phyloP scores from a whole-genome alignment of 1,140 invertebrate species.

The Nylanderia fulva region DNA sequence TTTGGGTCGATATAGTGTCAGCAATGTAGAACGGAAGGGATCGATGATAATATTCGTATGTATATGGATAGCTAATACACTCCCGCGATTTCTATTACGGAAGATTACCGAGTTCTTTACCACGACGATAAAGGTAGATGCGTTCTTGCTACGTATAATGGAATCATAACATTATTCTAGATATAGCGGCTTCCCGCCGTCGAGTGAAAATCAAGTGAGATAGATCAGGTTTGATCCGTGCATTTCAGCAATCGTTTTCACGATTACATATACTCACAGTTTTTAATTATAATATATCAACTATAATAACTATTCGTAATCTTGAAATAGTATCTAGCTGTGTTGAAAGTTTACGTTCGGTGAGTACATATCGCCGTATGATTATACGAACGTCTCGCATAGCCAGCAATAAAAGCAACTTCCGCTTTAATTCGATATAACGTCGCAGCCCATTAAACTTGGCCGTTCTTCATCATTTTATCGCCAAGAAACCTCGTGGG shows the following conservation, averaged over 20 bases:
- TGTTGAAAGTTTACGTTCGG: constrained; percentile 44
- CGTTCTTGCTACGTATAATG: constrained; percentile 5
- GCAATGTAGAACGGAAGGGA: background rate
- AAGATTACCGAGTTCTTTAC: constrained; percentile 22
- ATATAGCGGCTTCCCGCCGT: constrained; percentile 10
- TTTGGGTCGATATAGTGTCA: background rate
- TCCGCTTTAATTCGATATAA: constrained; percentile 75
- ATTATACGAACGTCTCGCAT: constrained; percentile 64
- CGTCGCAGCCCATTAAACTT: constrained; percentile 54
- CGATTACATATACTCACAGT: constrained; percentile 5
- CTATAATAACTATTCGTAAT: constrained; percentile 12
- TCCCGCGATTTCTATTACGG: background rate
- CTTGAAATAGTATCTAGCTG: constrained; percentile 23
- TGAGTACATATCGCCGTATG: constrained; percentile 48
- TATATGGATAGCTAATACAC: background rate
- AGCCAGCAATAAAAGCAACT: constrained; percentile 72
- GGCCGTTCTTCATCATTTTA: constrained; percentile 56
- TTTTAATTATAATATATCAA: constrained; percentile 10
- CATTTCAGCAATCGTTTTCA: constrained; percentile 9
- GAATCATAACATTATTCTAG: constrained; percentile 37
- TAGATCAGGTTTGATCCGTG: constrained; percentile 23
- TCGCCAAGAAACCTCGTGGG: background rate
- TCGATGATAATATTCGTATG: background rate
- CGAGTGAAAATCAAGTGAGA: constrained; percentile 27
- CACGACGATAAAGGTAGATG: background rate